Conservation (phyloP, 2,888 invertebrate species). For the Sphaerophoria taeniata region DNA sequence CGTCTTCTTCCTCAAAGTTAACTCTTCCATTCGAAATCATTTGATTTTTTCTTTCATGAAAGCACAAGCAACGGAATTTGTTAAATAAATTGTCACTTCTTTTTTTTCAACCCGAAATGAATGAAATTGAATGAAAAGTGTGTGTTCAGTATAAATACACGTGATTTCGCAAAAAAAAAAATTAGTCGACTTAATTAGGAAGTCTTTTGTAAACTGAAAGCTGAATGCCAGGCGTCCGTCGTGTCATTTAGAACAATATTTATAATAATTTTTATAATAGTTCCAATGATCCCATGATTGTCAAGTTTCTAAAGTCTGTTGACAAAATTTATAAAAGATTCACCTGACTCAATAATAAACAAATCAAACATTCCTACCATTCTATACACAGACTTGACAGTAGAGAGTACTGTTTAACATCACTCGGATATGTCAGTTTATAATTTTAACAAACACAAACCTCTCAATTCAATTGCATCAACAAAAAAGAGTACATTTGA, state of each 20-base stretch:
- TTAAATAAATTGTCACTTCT: too few relatives aligned
- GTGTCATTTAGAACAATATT: neutral
- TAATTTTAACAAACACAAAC: neutral
- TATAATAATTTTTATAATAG: slow-evolving; percentile 25
- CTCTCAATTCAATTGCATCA: slow-evolving; percentile 1
- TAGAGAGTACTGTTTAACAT: slow-evolving; percentile 8
- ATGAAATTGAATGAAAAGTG: too few relatives aligned
- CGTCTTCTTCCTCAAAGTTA: too few relatives aligned
- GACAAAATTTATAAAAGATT: slow-evolving; percentile 32
- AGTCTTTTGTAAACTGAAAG: slow-evolving; percentile 1
- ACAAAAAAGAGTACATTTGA: neutral
- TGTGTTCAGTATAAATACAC: neutral
- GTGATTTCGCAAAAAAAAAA: neutral
- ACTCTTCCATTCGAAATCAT: too few relatives aligned
- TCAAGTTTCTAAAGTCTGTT: slow-evolving; percentile 15
- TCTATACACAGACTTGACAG: neutral
- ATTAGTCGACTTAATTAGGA: slow-evolving; percentile 23
- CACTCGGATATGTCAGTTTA: slow-evolving; percentile 26
- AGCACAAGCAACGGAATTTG: too few relatives aligned
- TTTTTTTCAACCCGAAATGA: too few relatives aligned
- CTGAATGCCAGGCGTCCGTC: neutral
- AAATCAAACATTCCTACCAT: slow-evolving; percentile 42
- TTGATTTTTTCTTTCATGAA: too few relatives aligned
- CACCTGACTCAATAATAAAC: slow-evolving; percentile 60
- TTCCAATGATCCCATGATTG: slow-evolving; percentile 61